Evolutionary conservation across 2,797 vertebrate species (phyloP), one percentile per base, ranked within the genome.

Genomic region (Antennarius maculatus): DNA sequence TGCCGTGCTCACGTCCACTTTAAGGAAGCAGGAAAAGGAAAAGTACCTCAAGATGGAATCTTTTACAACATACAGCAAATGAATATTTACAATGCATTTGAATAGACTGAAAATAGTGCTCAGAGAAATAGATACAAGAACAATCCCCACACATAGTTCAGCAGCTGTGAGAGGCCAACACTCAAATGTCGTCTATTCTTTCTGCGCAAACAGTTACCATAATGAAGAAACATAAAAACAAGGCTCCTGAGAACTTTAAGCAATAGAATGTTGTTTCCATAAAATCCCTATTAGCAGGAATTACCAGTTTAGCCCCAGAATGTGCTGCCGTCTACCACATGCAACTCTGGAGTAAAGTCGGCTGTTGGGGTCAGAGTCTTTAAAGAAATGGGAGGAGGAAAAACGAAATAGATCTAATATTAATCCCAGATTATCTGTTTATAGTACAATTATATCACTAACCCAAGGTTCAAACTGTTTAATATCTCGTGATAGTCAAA

Each of bases 1-100:
- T 69, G 87, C 86, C 5, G 89, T 60, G 67, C 88, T 89, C 84
- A 92, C 89, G 53, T 92, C 89, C 82, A 92, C 90, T 91, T 23
- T 14, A 43, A 43, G 14, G 42, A 13, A 4, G 12, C 12, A 43
- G 41, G 7, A 16, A 39, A 54, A 31, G 17, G 18, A 52, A 23
- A 57, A 65, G 8, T 28, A 59, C 16, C 2, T 3, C 9, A 7
- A 17, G 4, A 42, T 13, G 3, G 1, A 48, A 41, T 50, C 23
- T 59, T 29, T 56, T 15, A 58, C 12, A 66, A 57, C 2, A n/a
- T 28, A 11, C 7, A 42, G 8, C 16, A 50, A 43, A 10, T 0
- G 29, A 41, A 9, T 6, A 46, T 29, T 41, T 23, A 51, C 43
- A 46, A 3, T n/a, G 16, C 10, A 37, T 15, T 3, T 52, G 1